phyloP scores from a whole-genome alignment of 2,888 invertebrate species.

The Leptopilina myrica region DNA sequence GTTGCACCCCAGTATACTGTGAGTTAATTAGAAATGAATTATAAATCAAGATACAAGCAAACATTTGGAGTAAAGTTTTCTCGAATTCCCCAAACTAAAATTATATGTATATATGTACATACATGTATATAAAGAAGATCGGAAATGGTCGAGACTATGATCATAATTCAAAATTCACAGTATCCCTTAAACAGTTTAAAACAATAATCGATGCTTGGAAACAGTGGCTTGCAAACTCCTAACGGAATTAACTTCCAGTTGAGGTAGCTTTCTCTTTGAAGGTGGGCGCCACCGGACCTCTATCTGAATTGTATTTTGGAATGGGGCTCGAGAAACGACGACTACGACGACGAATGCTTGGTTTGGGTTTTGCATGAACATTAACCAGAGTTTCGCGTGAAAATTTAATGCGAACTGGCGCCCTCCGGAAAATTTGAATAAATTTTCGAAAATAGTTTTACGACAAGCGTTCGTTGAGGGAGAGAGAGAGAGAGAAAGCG shows the following conservation, averaged over 20 bases:
- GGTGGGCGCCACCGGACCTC: not conserved
- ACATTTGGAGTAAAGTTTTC: too few relatives aligned
- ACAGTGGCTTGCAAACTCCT: slow-evolving; percentile 31
- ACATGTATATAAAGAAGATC: not conserved
- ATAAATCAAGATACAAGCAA: too few relatives aligned
- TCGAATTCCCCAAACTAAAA: too few relatives aligned
- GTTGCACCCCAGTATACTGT: too few relatives aligned
- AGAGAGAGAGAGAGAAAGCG: not conserved
- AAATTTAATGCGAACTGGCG: slow-evolving; percentile 43
- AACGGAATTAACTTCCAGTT: slow-evolving; percentile 34
- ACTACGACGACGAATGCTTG: not conserved
- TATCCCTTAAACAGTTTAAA: slow-evolving; percentile 27
- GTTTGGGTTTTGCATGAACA: not conserved
- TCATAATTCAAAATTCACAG: slow-evolving; percentile 33
- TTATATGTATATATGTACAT: too few relatives aligned
- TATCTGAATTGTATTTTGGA: not conserved
- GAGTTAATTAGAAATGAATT: too few relatives aligned
- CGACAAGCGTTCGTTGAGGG: slow-evolving; percentile 44
- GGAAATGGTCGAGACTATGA: slow-evolving; percentile 13
- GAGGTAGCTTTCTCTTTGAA: slow-evolving; percentile 29
- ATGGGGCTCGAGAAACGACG: not conserved
- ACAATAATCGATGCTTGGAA: slow-evolving; percentile 33
- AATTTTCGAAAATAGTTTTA: slow-evolving; percentile 51
- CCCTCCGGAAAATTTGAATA: slow-evolving; percentile 53
- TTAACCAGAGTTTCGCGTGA: slow-evolving; percentile 26